A percentile compares a stretch with the other conserved stretches of the same genome.
These are phyloP conservation scores for Xestoiulus laeticollis DNA, from an alignment of 2,888 invertebrate species.

Conservation along the genomic window DNA sequence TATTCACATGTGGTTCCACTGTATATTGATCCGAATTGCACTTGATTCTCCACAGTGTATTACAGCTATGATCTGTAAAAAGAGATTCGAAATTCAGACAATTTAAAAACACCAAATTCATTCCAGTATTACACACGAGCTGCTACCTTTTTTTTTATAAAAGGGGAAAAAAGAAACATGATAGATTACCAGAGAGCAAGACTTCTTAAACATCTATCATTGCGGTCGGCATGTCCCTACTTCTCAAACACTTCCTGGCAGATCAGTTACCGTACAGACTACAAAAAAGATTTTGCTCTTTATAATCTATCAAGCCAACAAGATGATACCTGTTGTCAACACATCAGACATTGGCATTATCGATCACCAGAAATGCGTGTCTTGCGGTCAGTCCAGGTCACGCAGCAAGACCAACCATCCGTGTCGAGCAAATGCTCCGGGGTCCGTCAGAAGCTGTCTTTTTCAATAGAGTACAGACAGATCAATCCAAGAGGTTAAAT, in stretches of 20 bases:
- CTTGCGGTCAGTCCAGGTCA: constrained; percentile 15
- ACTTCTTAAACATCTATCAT: neutral
- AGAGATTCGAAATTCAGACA: neutral
- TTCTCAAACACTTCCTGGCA: constrained; percentile 1
- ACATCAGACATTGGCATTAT: constrained; percentile 16
- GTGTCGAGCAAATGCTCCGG: constrained; percentile 29
- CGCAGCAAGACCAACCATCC: neutral
- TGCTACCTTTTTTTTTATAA: neutral
- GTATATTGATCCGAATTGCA: too few species aligned
- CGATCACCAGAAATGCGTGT: neutral
- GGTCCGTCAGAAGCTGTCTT: constrained; percentile 2
- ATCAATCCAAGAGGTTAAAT: constrained; percentile 28
- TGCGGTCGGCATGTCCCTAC: neutral
- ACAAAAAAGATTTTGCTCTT: neutral
- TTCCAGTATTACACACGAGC: neutral
- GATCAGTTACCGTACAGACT: neutral
- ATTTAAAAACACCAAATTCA: neutral
- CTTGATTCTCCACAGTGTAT: too few species aligned
- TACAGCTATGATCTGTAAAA: too few species aligned
- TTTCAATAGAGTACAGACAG: neutral
- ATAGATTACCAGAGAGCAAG: constrained; percentile 5
- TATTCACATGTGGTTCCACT: too few species aligned
- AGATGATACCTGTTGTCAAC: constrained; percentile 37
- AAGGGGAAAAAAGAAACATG: neutral
- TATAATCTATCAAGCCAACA: constrained; percentile 32